These are phyloP conservation scores for Styela plicata DNA, from an alignment of 23 tunicate species.

Conservation along the genomic window DNA sequence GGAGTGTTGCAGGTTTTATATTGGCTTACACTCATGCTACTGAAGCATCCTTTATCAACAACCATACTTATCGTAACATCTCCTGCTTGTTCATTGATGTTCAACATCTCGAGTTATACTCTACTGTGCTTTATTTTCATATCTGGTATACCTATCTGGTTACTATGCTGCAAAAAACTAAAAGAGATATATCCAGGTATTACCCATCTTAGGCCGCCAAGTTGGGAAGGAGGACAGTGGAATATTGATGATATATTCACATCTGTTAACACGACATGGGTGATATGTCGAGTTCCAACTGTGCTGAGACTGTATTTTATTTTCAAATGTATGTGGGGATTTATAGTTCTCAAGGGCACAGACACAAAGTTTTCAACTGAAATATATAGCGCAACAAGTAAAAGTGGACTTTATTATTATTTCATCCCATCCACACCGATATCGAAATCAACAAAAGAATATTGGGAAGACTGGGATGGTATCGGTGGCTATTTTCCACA, in stretches of 20 bases:
- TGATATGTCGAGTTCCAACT: conserved; percentile 36
- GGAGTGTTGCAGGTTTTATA: conserved; percentile 13
- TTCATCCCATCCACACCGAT: neutral
- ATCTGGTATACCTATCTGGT: conserved; percentile 24
- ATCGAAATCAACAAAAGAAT: neutral
- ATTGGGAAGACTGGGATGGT: conserved; percentile 30
- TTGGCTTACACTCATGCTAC: conserved; percentile 11
- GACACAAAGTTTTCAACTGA: conserved; percentile 6
- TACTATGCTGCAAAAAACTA: conserved; percentile 15
- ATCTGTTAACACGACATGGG: conserved; percentile 39
- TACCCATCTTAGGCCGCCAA: neutral
- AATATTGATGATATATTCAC: neutral
- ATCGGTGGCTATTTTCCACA: conserved; percentile 11
- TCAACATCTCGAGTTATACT: conserved; percentile 7
- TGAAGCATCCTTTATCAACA: neutral
- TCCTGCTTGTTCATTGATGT: conserved; percentile 18
- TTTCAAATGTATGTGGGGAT: conserved; percentile 18
- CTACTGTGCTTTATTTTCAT: conserved; percentile 5
- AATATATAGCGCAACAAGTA: conserved; percentile 1
- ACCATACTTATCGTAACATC: conserved; percentile 4
- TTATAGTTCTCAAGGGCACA: neutral
- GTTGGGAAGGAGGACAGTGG: neutral
- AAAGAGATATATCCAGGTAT: neutral
- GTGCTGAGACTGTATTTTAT: conserved; percentile 56
- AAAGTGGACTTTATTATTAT: conserved; percentile 23